Conservation (phyloP, 2,888 invertebrate species). For the Platerodrilus igneus region DNA sequence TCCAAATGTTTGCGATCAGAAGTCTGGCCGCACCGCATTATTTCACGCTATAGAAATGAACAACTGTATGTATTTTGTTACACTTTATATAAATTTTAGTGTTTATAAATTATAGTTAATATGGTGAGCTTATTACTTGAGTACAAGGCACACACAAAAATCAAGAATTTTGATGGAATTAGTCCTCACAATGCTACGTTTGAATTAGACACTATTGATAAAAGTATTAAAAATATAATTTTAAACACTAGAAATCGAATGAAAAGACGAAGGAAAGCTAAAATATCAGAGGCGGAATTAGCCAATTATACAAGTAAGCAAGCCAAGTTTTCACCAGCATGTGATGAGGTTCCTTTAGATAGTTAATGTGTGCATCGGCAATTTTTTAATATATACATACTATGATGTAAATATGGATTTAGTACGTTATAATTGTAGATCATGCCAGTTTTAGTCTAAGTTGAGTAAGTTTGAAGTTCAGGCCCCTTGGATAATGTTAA, state of each 20-base stretch:
- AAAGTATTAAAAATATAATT: conserved; percentile 9
- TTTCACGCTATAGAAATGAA: conserved; percentile 48
- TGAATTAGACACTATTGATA: conserved; percentile 43
- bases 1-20: conserved; percentile 46
- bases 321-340: not conserved
- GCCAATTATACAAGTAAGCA: not conserved
- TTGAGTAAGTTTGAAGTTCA: too few relatives aligned
- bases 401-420: too few relatives aligned
- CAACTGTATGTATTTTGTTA: conserved; percentile 38
- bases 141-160: conserved; percentile 47
- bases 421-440: too few relatives aligned
- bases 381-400: too few relatives aligned
- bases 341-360: too few relatives aligned
- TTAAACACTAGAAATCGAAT: conserved; percentile 2
- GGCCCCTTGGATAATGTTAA: too few relatives aligned
- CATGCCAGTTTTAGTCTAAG: too few relatives aligned
- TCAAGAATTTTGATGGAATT: conserved; percentile 49
- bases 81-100: too few relatives aligned
- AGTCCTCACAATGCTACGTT: conserved; percentile 48
- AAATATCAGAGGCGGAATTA: not conserved
- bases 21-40: conserved; percentile 51
- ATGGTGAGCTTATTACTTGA: conserved; percentile 48
- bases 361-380: too few relatives aligned
- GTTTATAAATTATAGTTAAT: conserved; percentile 42
- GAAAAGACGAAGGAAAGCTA: conserved; percentile 1